Evolutionary conservation across 1,140 invertebrate genomes (phyloP), one percentile per base, ranked within the genome.

Genomic region (Atopsyche davidsoni): DNA sequence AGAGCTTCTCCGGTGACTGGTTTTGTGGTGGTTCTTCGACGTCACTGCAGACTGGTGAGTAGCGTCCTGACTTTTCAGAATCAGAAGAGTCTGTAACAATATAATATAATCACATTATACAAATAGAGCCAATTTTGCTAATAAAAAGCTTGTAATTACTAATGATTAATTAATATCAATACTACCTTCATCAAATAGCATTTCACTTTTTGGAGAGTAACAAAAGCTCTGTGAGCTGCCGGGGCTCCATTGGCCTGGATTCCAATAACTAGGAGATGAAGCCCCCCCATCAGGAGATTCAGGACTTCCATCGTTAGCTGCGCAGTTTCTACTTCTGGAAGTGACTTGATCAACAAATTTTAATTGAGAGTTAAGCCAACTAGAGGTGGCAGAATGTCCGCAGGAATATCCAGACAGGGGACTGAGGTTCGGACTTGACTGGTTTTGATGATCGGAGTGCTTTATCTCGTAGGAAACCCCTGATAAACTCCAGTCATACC

Each of bases 11-110:
- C 11, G 13, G 14, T 2, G 22, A 48, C 32, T 60, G 46, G 19
- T 61, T 61, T 11, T 61, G 62, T 6, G 63, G 58, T 14, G 66
- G 63, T 16, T 63, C 64, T 50, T 77, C 75, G 1, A 59, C 61
- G 25, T 78, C 77, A 58, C 76, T 78, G 51, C 75, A 79, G 3
- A 79, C 71, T 3, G 77, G 72, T 18, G 72, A 75, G 51, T 75
- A 75, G 10, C 68, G 66, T 10, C 68, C 70, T 1, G 72, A 74
- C 39, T 69, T 64, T 49, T 74, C 72, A 0, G 72, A 74, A 53
- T 73, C 69, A n/a, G 67, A 69, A 57, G 65, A 69, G 35, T 72
- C 72, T 72, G 60, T 13, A 63, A 52, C 59, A 2, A 50, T 34
- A 46, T 18, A 43, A 14, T 3, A 19, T 19, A 48, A 39, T n/a